Conservation (phyloP, 2,888 invertebrate species). For the Phaonia tiefii region DNA sequence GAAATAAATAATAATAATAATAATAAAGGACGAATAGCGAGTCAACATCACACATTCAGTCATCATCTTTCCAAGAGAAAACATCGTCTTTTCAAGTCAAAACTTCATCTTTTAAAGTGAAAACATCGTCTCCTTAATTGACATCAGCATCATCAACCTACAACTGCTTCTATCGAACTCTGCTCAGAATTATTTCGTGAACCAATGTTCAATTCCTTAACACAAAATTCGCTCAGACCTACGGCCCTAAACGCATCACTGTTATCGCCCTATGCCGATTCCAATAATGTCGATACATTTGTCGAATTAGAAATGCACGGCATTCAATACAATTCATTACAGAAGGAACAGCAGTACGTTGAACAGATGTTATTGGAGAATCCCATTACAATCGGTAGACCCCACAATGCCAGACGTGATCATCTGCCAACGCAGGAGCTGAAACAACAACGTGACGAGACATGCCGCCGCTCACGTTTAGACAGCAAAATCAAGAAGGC, state of each 20-base stretch:
- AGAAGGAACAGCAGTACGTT: slow-evolving; percentile 74
- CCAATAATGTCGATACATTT: slow-evolving; percentile 69
- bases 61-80: too few relatives aligned
- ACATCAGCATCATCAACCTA: neutral
- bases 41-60: too few relatives aligned
- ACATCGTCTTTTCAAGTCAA: too few relatives aligned
- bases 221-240: slow-evolving; percentile 13
- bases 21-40: too few relatives aligned
- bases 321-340: slow-evolving; percentile 69
- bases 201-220: neutral
- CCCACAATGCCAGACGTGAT: slow-evolving; percentile 56
- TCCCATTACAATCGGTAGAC: slow-evolving; percentile 74
- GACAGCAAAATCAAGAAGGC: slow-evolving; percentile 77
- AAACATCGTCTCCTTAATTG: too few relatives aligned
- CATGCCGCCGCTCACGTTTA: slow-evolving; percentile 75
- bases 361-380: slow-evolving; percentile 74
- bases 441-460: slow-evolving; percentile 72
- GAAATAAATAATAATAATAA: too few relatives aligned
- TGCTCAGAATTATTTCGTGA: too few relatives aligned
- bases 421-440: neutral
- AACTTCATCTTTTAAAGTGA: too few relatives aligned
- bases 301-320: slow-evolving; percentile 72
- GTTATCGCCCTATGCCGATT: neutral
- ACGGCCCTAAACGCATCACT: neutral
- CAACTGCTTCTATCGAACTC: neutral